Conservation (phyloP, 2,113 vertebrate genomes). For the Nycticorax nycticorax region DNA sequence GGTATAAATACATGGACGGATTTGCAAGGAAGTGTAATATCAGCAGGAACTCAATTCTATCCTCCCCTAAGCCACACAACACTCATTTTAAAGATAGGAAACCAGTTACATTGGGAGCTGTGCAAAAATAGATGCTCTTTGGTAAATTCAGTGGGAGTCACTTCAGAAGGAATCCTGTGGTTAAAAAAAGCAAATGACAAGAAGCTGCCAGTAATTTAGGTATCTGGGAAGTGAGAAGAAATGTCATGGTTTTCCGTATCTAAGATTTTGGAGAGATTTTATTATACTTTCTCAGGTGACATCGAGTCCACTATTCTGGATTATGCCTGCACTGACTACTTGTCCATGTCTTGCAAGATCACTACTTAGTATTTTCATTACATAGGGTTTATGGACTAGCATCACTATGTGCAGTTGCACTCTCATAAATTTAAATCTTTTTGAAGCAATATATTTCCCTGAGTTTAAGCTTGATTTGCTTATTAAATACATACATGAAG, state of each 20-base stretch:
- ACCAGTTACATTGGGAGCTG: not conserved
- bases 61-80: not conserved
- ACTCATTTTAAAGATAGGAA: not conserved
- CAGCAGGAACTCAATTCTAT: not conserved
- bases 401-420: not conserved
- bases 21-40: not conserved
- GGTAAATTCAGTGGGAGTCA: not conserved
- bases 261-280: not conserved
- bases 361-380: not conserved
- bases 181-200: not conserved
- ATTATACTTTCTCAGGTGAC: not conserved
- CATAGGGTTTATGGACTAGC: not conserved
- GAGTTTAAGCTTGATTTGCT: not conserved
- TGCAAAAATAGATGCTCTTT: not conserved
- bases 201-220: not conserved
- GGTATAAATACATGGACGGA: not conserved
- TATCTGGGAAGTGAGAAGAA: not conserved
- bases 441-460: not conserved
- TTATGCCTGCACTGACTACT: not conserved
- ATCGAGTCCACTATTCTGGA: not conserved
- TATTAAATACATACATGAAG: not conserved
- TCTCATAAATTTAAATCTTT: not conserved
- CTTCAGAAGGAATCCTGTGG: not conserved
- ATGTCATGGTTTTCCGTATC: not conserved
- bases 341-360: not conserved